These are phyloP conservation scores for Sphinx pinastri DNA, from an alignment of 2,888 invertebrate genomes.

Conservation along the genomic window DNA sequence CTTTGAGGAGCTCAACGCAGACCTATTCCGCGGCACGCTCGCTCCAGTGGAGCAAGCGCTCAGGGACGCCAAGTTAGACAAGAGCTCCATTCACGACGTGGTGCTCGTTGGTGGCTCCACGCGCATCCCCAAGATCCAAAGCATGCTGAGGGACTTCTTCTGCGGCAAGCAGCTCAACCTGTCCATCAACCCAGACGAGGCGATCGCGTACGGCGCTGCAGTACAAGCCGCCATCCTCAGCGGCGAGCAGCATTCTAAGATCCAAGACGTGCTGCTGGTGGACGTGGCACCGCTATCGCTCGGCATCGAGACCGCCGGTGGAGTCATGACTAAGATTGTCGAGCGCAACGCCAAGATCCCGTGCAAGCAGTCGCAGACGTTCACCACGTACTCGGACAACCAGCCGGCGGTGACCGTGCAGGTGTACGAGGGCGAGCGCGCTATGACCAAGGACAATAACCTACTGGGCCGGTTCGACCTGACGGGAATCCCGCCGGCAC, in stretches of 20 bases:
- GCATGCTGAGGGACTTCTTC: conserved; percentile 89
- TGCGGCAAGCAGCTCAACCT: conserved; percentile 88
- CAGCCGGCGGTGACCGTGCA: conserved; percentile 90
- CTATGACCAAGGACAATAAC: conserved; percentile 92
- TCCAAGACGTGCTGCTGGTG: conserved; percentile 86
- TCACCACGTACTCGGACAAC: conserved; percentile 92
- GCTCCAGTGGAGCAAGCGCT: conserved; percentile 91
- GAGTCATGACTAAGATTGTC: conserved; percentile 90
- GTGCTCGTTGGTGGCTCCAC: conserved; percentile 93
- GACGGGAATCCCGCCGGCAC: conserved; percentile 88
- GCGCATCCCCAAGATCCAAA: conserved; percentile 91
- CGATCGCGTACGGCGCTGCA: conserved; percentile 91
- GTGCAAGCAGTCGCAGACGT: conserved; percentile 88
- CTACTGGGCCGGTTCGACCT: conserved; percentile 86
- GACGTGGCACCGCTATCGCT: conserved; percentile 87
- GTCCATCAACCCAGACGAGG: conserved; percentile 92
- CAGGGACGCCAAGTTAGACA: conserved; percentile 91
- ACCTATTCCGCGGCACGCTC: conserved; percentile 88
- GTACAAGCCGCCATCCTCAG: conserved; percentile 89
- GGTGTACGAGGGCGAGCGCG: conserved; percentile 90
- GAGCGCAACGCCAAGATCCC: conserved; percentile 89
- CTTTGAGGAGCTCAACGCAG: conserved; percentile 90
- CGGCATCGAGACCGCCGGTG: conserved; percentile 91
- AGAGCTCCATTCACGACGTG: conserved; percentile 89
- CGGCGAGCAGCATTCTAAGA: conserved; percentile 89